Evolutionary conservation across 2,113 vertebrate genomes (phyloP).

Genomic region (Fukomys damarensis): DNA sequence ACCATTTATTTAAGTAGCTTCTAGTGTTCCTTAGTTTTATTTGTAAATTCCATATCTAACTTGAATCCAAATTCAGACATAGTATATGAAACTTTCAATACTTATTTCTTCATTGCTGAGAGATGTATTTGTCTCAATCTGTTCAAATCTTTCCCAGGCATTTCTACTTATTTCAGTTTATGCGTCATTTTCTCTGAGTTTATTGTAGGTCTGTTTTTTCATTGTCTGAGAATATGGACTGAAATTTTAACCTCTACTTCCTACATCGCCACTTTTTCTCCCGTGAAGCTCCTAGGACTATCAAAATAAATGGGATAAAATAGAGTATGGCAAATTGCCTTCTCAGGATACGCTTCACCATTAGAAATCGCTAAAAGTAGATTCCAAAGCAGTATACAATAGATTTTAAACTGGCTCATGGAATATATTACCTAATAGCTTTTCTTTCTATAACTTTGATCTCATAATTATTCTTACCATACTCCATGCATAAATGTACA

Average conservation of each 20-base stretch:
- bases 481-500: conserved; percentile 6
- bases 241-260: conserved; percentile 39
- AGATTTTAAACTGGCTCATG: conserved; percentile 23
- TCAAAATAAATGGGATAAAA: conserved; percentile 43
- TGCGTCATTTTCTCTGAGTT: conserved; percentile 18
- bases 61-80: conserved; percentile 40
- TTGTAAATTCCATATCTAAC: conserved; percentile 59
- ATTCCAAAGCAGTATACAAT: conserved; percentile 19
- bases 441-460: conserved; percentile 53
- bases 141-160: conserved; percentile 30
- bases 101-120: conserved; percentile 26
- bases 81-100: background rate
- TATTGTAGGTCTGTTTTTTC: conserved; percentile 45
- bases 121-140: conserved; percentile 46
- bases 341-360: background rate
- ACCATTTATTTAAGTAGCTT: background rate
- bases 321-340: conserved; percentile 9
- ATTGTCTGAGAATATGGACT: conserved; percentile 58
- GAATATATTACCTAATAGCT: background rate
- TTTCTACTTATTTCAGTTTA: conserved; percentile 52
- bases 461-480: conserved; percentile 58
- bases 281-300: conserved; percentile 25
- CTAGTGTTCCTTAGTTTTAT: conserved; percentile 2
- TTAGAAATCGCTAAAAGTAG: conserved; percentile 52
- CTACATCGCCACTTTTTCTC: conserved; percentile 30